Percentiles rank a stretch among this genome's conserved stretches.
Conservation (phyloP, 2,888 invertebrate genomes). For the Miltochrista miniata region DNA sequence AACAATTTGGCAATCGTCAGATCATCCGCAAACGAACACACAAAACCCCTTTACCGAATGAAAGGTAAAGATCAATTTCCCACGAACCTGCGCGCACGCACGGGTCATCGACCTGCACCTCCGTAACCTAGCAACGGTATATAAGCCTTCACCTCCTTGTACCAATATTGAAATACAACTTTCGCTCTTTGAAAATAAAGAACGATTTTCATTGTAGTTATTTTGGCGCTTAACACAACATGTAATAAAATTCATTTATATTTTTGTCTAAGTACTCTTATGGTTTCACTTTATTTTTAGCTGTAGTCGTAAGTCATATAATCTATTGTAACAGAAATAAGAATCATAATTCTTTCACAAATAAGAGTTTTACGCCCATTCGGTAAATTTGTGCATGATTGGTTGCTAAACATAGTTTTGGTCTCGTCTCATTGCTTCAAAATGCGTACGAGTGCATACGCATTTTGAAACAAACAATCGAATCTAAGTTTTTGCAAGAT, state of each 20-base stretch:
- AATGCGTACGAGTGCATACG: slow-evolving; percentile 11
- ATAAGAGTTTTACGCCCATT: slow-evolving; percentile 21
- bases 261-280: not conserved
- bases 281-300: not conserved
- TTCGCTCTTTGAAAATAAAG: slow-evolving; percentile 6
- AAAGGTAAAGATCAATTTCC: slow-evolving; percentile 25
- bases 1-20: slow-evolving; percentile 1
- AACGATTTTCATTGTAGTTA: slow-evolving; percentile 14
- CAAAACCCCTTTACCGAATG: slow-evolving; percentile 62
- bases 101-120: slow-evolving; percentile 54
- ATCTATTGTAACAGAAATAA: rapidly evolving
- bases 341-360: slow-evolving; percentile 7
- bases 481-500: slow-evolving; percentile 1
- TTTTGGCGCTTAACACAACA: slow-evolving; percentile 19
- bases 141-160: slow-evolving; percentile 55
- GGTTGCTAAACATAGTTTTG: slow-evolving; percentile 33
- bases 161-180: slow-evolving; percentile 13
- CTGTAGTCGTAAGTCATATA: not conserved
- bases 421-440: slow-evolving; percentile 35
- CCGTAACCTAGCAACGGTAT: slow-evolving; percentile 65
- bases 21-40: slow-evolving; percentile 10
- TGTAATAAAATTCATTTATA: not conserved
- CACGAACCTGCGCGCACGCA: slow-evolving; percentile 50
- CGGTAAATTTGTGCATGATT: slow-evolving; percentile 32
- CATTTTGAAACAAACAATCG: not conserved